Evolutionary conservation across 2,113 vertebrate species (phyloP).

Genomic region (Platycercus adscitus): DNA sequence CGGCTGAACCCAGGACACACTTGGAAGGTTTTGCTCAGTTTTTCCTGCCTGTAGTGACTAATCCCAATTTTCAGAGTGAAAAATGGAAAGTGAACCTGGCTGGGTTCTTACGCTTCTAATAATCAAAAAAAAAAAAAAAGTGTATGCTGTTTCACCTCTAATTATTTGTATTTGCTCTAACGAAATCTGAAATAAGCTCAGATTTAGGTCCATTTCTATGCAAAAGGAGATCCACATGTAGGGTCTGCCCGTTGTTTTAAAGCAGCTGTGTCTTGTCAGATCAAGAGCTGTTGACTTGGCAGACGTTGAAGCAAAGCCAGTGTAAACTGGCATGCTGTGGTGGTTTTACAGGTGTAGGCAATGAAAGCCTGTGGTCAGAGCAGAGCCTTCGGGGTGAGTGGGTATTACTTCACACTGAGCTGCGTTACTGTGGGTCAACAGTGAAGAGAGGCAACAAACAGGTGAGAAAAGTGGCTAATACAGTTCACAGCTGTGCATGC

Average conservation of each 20-base stretch:
- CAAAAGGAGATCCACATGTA: rapidly evolving
- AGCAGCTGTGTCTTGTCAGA: neutral
- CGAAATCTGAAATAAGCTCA: neutral
- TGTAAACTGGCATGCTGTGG: neutral
- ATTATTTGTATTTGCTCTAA: neutral
- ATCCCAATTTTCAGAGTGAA: neutral
- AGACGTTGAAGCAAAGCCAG: rapidly evolving
- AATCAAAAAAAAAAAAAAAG: neutral
- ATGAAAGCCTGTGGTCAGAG: neutral
- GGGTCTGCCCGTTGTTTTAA: neutral
- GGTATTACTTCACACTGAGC: neutral
- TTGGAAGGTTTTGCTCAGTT: rapidly evolving
- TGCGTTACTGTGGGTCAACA: rapidly evolving
- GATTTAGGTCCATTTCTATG: neutral
- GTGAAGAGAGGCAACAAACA: neutral
- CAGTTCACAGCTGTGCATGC: neutral
- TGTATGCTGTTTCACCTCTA: neutral
- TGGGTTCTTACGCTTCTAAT: neutral
- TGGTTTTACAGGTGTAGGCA: neutral
- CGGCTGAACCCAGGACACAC: neutral
- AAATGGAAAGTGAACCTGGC: neutral
- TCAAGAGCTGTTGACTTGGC: neutral
- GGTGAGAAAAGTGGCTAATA: neutral
- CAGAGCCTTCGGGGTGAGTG: neutral
- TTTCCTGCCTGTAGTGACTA: rapidly evolving